phyloP scores from a whole-genome alignment of 1,140 invertebrate species.

The Eufriesea mexicana region DNA sequence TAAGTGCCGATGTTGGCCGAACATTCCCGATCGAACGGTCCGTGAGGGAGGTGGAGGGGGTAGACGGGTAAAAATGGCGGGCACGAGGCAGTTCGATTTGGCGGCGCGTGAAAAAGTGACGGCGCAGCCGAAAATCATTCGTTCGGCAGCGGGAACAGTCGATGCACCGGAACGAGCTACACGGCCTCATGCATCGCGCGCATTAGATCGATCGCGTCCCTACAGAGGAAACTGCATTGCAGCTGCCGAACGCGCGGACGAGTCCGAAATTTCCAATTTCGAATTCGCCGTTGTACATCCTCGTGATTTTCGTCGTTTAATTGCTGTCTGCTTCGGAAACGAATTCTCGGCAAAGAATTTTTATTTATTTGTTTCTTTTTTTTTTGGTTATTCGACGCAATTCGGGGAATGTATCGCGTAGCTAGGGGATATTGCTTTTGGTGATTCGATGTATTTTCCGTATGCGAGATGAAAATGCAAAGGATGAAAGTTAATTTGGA shows the following conservation, averaged over 20 bases:
- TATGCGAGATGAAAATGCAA: no score
- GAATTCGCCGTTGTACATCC: constrained; percentile 1
- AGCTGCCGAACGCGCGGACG: constrained; percentile 46
- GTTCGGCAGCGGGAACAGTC: neutral
- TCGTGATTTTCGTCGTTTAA: neutral
- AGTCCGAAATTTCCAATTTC: constrained; percentile 59
- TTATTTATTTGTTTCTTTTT: neutral
- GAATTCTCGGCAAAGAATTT: neutral
- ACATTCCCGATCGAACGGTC: neutral
- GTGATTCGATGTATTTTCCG: no score
- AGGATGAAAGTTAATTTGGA: no score
- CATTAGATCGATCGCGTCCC: constrained; percentile 66
- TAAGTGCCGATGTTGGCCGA: neutral
- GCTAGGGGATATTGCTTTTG: no score
- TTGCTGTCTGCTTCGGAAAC: neutral
- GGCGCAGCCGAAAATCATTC: constrained; percentile 17
- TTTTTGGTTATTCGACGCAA: neutral
- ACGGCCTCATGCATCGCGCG: constrained; percentile 57
- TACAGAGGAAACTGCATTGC: constrained; percentile 67
- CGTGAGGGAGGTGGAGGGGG: no score
- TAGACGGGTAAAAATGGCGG: neutral
- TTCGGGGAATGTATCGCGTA: no score
- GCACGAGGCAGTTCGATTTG: neutral
- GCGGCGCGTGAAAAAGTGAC: neutral
- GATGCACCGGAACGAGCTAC: constrained; percentile 38